These are phyloP conservation scores for Ricordea florida DNA, from an alignment of 92 coral and sea anemone genomes.

Conservation along the genomic window DNA sequence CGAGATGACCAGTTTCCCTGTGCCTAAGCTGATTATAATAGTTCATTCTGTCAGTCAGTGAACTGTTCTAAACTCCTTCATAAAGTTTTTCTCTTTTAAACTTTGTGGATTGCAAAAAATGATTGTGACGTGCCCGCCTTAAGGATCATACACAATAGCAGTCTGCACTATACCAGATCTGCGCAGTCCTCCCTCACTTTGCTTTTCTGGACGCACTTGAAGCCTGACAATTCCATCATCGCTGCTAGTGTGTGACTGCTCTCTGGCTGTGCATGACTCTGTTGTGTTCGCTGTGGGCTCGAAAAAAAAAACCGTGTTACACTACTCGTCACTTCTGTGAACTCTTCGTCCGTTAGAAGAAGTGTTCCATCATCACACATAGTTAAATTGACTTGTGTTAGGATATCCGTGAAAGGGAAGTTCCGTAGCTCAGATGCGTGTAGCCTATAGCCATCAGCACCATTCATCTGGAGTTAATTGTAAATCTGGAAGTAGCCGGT, in stretches of 20 bases:
- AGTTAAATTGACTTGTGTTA: conserved; percentile 41
- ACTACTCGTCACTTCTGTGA: conserved; percentile 27
- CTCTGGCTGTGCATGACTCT: not conserved
- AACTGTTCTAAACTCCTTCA: too few relatives aligned
- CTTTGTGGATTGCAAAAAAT: too few relatives aligned
- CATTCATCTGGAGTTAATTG: conserved; percentile 8
- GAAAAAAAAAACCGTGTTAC: conserved; percentile 30
- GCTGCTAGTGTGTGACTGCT: conserved; percentile 6
- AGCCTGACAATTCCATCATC: conserved; percentile 41
- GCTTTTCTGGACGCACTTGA: conserved; percentile 39
- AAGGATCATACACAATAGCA: conserved; percentile 42
- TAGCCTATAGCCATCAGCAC: conserved; percentile 10
- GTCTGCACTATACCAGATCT: conserved; percentile 40
- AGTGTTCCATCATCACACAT: conserved; percentile 44
- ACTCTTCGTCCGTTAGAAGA: conserved; percentile 27
- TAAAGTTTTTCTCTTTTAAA: too few relatives aligned
- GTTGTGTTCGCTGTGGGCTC: conserved; percentile 11
- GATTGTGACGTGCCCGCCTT: conserved; percentile 36
- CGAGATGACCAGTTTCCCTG: too few relatives aligned
- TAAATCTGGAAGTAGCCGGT: conserved; percentile 39
- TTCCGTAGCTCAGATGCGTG: conserved; percentile 31
- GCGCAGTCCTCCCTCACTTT: conserved; percentile 40
- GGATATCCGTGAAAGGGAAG: conserved; percentile 38
- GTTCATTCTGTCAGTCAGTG: too few relatives aligned
- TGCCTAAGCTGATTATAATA: too few relatives aligned